Base-by-base conservation (phyloP, 2,888 invertebrate species). In the Eupithecia tripunctaria region DNA sequence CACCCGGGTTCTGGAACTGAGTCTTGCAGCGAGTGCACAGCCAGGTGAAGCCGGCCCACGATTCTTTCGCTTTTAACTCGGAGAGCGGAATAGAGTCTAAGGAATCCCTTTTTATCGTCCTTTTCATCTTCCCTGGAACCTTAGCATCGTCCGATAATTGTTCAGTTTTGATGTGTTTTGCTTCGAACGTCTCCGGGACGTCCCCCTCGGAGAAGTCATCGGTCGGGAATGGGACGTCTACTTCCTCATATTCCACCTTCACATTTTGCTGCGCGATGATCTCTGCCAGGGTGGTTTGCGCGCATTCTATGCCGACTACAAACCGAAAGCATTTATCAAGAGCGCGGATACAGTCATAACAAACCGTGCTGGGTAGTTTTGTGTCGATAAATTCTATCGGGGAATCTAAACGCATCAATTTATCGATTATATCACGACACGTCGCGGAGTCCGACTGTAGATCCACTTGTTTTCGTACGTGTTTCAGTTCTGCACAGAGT, bases 1-100 rank as follows among this genome's bases (percentile, higher is more conserved):
- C 91, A 0, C 88, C 84, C 3, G 88, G 71, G 1, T 76, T 84
- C 0, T 85, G 77, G 69, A 91, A 92, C 68, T 86, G 81, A 1
- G 87, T 88, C 38, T 85, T 90, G 70, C 93, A 93, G 63, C 84
- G 86, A 0, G 86, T 83, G 79, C 92, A 93, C 0, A 81, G 83
- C 93, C 93, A 93, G 29, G 66, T 81, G 60, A 86, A 92, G 56
- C 90, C 86, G 51, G 84, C 81, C 92, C 92, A 92, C 0, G 89
- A 84, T 4, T 88, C 60, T 81, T 89, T 88, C 1, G 87, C 59
- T 81, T 89, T 88, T 1, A 87, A 71, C 64, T 88, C 85, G 0
- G 88, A 82, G 38, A 88, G 75, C 1, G 89, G 88, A 38, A 86
- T 78, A 0, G 75, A 79, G 68, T 79, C 78, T 6, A 71, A 47